Evolutionary conservation across 2,888 invertebrate genomes (phyloP).

Genomic region (Caenorhabditis sp.): DNA sequence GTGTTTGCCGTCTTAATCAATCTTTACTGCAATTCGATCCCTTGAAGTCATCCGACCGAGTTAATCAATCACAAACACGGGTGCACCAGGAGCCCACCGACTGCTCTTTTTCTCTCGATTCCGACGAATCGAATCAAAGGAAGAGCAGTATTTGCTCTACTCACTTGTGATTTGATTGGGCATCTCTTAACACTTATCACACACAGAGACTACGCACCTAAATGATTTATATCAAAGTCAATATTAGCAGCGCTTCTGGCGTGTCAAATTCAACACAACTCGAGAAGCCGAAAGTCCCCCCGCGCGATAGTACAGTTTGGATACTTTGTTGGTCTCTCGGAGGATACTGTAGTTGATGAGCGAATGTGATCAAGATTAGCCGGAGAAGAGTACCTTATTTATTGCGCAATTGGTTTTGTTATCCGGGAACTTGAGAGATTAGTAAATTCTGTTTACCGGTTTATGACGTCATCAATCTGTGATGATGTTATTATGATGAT

Average conservation of each 20-base stretch:
- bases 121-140: slow-evolving; percentile 4
- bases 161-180: slow-evolving; percentile 54
- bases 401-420: slow-evolving; percentile 33
- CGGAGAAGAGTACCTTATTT: slow-evolving; percentile 14
- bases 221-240: slow-evolving; percentile 48
- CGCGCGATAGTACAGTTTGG: slow-evolving; percentile 1
- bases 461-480: slow-evolving; percentile 35
- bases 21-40: slow-evolving; percentile 24
- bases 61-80: slow-evolving; percentile 37
- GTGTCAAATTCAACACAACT: slow-evolving; percentile 32
- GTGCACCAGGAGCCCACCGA: too few species aligned
- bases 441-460: slow-evolving; percentile 18
- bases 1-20: too few species aligned
- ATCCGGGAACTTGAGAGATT: slow-evolving; percentile 40
- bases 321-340: slow-evolving; percentile 8
- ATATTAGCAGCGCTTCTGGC: slow-evolving; percentile 43
- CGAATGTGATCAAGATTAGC: slow-evolving; percentile 20
- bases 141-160: slow-evolving; percentile 35
- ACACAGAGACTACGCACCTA: slow-evolving; percentile 26
- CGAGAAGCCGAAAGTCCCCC: background rate
- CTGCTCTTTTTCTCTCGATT: background rate
- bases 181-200: slow-evolving; percentile 56
- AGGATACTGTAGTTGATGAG: slow-evolving; percentile 22
- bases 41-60: slow-evolving; percentile 13
- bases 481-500: slow-evolving; percentile 23